These are phyloP conservation scores for Prosopocoilus inquinatus DNA, from an alignment of 2,888 invertebrate species.

Conservation along the genomic window DNA sequence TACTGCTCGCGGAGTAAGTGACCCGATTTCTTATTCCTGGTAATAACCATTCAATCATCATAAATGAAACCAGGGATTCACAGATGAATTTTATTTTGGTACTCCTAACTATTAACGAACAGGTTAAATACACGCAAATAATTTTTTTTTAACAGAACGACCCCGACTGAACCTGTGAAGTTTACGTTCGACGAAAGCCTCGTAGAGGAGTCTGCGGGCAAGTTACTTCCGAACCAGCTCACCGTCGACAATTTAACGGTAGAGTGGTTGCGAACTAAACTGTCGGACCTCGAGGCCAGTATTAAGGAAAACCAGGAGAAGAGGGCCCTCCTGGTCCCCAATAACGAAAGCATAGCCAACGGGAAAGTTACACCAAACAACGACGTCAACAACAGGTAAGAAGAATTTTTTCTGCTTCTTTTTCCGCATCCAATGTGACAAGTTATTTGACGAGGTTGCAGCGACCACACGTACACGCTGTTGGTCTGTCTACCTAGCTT, in stretches of 20 bases:
- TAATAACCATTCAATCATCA: too few species aligned
- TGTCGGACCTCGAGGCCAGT: slow-evolving; percentile 75
- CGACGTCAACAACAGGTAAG: slow-evolving; percentile 43
- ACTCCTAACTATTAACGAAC: too few species aligned
- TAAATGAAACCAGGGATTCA: too few species aligned
- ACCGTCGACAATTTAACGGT: slow-evolving; percentile 92
- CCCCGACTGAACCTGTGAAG: slow-evolving; percentile 71
- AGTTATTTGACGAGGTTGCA: background rate
- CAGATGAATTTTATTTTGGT: too few species aligned
- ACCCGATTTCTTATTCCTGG: too few species aligned
- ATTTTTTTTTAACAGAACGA: slow-evolving; percentile 60
- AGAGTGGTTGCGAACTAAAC: slow-evolving; percentile 80
- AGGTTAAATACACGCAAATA: too few species aligned
- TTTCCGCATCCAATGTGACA: background rate
- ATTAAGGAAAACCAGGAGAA: slow-evolving; percentile 77
- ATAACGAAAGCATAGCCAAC: slow-evolving; percentile 39
- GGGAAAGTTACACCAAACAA: slow-evolving; percentile 42
- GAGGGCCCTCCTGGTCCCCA: slow-evolving; percentile 38
- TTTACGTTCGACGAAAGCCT: slow-evolving; percentile 87
- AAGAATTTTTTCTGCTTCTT: slow-evolving; percentile 2
- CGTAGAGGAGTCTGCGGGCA: slow-evolving; percentile 85
- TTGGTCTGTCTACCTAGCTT: too few species aligned
- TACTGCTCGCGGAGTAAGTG: too few species aligned
- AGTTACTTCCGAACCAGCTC: slow-evolving; percentile 80
- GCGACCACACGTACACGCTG: too few species aligned